These are phyloP conservation scores for Xanthostigma xanthostigma DNA, from an alignment of 2,888 invertebrate genomes.

Conservation along the genomic window DNA sequence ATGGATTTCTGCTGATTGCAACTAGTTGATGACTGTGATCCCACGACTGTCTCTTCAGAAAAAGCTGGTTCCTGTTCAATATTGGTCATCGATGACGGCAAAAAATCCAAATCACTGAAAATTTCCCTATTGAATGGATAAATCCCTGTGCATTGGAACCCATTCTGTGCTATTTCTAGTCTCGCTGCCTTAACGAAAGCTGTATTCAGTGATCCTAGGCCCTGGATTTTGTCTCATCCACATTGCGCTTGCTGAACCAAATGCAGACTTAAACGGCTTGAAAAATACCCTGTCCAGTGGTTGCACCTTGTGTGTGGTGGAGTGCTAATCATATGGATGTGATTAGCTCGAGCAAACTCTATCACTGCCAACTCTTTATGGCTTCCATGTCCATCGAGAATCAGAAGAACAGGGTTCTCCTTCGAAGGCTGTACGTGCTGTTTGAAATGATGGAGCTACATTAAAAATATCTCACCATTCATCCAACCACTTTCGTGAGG, in stretches of 20 bases:
- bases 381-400: slow-evolving; percentile 8
- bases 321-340: slow-evolving; percentile 9
- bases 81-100: slow-evolving; percentile 8
- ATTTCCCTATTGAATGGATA: slow-evolving; percentile 17
- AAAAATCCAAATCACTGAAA: slow-evolving; percentile 11
- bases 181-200: slow-evolving; percentile 12
- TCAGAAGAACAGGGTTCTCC: slow-evolving; percentile 9
- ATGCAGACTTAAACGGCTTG: slow-evolving; percentile 11
- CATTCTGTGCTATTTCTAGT: too few relatives aligned
- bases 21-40: too few relatives aligned
- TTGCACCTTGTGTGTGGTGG: slow-evolving; percentile 15
- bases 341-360: slow-evolving; percentile 12
- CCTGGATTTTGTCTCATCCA: slow-evolving; percentile 13
- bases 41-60: too few relatives aligned
- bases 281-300: slow-evolving; percentile 10
- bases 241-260: not conserved
- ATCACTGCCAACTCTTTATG: too few relatives aligned
- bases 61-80: too few relatives aligned
- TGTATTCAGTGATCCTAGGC: slow-evolving; percentile 10
- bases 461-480: slow-evolving; percentile 13
- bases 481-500: slow-evolving; percentile 17
- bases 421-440: slow-evolving; percentile 7
- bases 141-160: slow-evolving; percentile 21
- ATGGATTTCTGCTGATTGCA: too few relatives aligned
- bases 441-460: slow-evolving; percentile 17